These are phyloP conservation scores for Yoshiicerus persimilis DNA, from an alignment of 1,140 invertebrate species.

Conservation along the genomic window DNA sequence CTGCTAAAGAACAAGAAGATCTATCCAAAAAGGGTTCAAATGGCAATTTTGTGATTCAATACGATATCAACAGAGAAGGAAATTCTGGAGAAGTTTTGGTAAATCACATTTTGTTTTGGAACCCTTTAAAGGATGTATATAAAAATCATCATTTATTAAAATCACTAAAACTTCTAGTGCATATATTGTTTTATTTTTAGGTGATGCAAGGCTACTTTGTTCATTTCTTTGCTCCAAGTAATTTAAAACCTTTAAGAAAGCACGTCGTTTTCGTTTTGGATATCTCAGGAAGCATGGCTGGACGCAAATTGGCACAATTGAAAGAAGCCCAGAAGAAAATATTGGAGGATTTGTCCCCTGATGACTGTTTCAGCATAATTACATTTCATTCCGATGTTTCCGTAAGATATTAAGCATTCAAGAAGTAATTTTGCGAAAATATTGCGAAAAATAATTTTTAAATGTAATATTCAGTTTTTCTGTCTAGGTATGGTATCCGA, in stretches of 20 bases:
- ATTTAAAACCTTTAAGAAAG: constrained; percentile 63
- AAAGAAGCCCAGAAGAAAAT: constrained; percentile 68
- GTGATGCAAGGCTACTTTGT: constrained; percentile 75
- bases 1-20: constrained; percentile 57
- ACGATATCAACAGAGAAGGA: constrained; percentile 61
- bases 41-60: constrained; percentile 66
- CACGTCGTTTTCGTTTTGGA: constrained; percentile 73
- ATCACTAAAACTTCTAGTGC: too few species aligned
- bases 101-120: background rate
- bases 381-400: constrained; percentile 61
- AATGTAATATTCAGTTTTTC: too few species aligned
- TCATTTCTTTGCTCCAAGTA: constrained; percentile 70
- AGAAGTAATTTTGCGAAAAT: too few species aligned
- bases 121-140: too few species aligned
- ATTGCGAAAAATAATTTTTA: too few species aligned
- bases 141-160: too few species aligned
- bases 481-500: too few species aligned
- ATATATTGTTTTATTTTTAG: constrained; percentile 52
- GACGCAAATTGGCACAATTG: constrained; percentile 65
- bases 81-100: constrained; percentile 62
- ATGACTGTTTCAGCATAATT: constrained; percentile 69
- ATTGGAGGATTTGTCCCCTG: constrained; percentile 61
- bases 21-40: constrained; percentile 57
- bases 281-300: constrained; percentile 69
- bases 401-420: constrained; percentile 57